Conservation (phyloP, 2,113 vertebrate species). For the Saimiri boliviensis region DNA sequence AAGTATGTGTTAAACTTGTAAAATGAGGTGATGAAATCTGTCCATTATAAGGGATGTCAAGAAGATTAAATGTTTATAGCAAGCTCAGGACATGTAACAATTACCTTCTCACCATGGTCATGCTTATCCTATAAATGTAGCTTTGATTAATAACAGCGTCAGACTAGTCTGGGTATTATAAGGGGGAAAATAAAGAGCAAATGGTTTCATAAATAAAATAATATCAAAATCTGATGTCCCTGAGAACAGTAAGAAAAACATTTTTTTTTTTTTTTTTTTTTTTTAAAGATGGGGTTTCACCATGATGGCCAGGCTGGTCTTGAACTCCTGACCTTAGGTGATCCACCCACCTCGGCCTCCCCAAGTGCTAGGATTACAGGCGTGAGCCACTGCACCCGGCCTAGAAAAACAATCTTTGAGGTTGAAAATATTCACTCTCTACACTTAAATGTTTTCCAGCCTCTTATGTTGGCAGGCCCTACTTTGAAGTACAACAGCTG, state of each 20-base stretch:
- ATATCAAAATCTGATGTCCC: background rate
- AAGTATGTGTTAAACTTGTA: background rate
- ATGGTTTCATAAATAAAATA: background rate
- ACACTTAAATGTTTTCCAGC: background rate
- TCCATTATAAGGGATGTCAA: background rate
- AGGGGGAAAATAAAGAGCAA: background rate
- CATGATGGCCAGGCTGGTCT: no score
- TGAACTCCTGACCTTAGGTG: no score
- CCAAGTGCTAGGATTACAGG: no score
- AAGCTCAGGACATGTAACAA: background rate
- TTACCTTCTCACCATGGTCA: background rate
- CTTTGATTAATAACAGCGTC: background rate
- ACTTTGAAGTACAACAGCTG: background rate
- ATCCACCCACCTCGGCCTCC: no score
- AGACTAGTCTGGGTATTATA: no score
- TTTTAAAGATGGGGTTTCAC: no score
- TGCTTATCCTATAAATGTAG: background rate
- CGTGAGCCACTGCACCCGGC: no score
- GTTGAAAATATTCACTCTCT: background rate
- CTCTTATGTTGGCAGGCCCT: background rate
- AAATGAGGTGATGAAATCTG: background rate
- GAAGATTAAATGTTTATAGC: background rate
- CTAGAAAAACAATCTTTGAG: background rate
- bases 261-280: no score
- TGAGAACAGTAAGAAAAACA: background rate